These are phyloP conservation scores for Drosophila setosimentum DNA, from an alignment of 2,888 invertebrate species.

Conservation along the genomic window DNA sequence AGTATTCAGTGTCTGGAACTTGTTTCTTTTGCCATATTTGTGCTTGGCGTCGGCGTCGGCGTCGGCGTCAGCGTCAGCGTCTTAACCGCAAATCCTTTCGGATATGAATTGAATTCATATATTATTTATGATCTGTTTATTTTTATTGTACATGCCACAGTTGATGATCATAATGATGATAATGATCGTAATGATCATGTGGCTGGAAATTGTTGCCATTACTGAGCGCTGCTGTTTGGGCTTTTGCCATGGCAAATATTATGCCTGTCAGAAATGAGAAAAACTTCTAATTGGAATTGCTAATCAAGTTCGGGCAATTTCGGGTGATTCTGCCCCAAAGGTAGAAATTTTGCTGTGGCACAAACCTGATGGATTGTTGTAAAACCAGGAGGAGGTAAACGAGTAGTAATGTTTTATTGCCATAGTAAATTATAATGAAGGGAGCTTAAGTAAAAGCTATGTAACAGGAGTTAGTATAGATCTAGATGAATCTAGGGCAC, in stretches of 20 bases:
- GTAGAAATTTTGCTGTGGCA: constrained; percentile 26
- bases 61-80: constrained; percentile 49
- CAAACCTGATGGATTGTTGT: constrained; percentile 45
- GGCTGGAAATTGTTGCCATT: constrained; percentile 41
- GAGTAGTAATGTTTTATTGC: not conserved
- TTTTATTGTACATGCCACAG: constrained; percentile 77
- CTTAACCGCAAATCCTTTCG: constrained; percentile 80
- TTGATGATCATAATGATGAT: constrained; percentile 54
- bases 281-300: constrained; percentile 81
- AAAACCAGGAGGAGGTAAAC: not conserved
- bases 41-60: constrained; percentile 60
- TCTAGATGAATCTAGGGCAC: no score
- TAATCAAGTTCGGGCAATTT: constrained; percentile 76
- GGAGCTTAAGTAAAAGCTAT: not conserved
- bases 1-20: constrained; percentile 49
- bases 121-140: constrained; percentile 81
- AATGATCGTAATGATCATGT: constrained; percentile 9
- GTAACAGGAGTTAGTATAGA: not conserved
- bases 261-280: constrained; percentile 75
- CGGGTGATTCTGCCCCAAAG: constrained; percentile 40
- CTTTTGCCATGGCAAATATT: constrained; percentile 43
- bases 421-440: not conserved
- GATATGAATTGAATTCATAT: constrained; percentile 82
- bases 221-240: constrained; percentile 3
- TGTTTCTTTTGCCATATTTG: constrained; percentile 70